Evolutionary conservation across 2,113 vertebrate genomes (phyloP), one percentile per base, ranked within the genome.

Genomic region (Pterocles orientalis): DNA sequence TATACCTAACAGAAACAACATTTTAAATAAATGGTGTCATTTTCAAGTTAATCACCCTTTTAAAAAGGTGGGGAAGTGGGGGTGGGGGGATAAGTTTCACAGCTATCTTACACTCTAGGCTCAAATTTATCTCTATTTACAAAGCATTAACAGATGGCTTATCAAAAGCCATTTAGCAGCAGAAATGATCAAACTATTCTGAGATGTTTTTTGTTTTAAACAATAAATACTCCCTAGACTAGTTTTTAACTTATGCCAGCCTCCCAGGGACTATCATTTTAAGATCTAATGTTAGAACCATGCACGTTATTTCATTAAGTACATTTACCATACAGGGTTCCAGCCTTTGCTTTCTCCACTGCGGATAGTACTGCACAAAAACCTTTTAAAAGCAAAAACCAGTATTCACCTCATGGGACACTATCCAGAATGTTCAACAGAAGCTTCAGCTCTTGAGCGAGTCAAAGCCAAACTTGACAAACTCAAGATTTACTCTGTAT

Each of bases 151-250:
- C 88, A 94, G 86, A 92, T 91, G 73, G 72, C 41, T 95, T 96
- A 96, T 89, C 91, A 94, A 88, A 96, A 96, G 57, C 43, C 83
- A 82, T 73, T 97, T 96, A 94, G 45, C 76, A 90, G 70, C 54
- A 96, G 58, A 96, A 96, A 76, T 34, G 2, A 97, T 87, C 77
- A 89, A 94, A 92, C 81, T 91, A 36, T 61, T 89, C 34, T 14
- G 65, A 86, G 48, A 69, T 6, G 4, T 36, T 28, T 86, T 83
- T 87, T 81, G 16, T 51, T 95, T 84, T 75, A 92, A 94, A 91
- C 29, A 68, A 73, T 76, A 92, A 94, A 84, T 72, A 92, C 18
- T 91, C 86, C 73, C 88, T 86, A 93, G 76, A 80, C 83, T 47
- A 91, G 57, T 79, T 93, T 88, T 94, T 94, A 95, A 92, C 83